Percentiles rank a stretch among this genome's conserved stretches.
These are phyloP conservation scores for Norana najaformis DNA, from an alignment of 2,888 invertebrate species.

Conservation along the genomic window DNA sequence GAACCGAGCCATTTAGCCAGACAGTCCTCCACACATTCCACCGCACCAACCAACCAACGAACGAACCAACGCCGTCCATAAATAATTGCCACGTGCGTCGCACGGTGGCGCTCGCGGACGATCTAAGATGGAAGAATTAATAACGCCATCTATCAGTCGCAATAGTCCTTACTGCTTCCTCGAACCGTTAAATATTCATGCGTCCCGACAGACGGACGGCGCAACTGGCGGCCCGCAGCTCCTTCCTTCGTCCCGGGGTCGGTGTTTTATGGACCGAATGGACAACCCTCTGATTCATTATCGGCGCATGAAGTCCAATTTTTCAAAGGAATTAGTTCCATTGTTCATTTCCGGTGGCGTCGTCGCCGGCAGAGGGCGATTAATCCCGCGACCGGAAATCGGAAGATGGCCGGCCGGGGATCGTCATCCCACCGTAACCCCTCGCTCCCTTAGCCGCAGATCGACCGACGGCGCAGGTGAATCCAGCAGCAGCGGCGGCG, in stretches of 20 bases:
- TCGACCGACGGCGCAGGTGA: not conserved
- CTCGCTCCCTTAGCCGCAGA: too few relatives aligned
- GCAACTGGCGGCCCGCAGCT: not conserved
- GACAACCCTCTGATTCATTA: constrained; percentile 7
- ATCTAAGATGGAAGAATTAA: constrained; percentile 13
- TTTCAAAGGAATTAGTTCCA: constrained; percentile 13
- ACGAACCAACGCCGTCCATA: not conserved
- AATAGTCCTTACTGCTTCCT: not conserved
- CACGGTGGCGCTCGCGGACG: not conserved
- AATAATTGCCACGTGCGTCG: not conserved
- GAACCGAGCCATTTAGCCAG: not conserved
- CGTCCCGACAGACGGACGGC: not conserved
- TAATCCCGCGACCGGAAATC: constrained; percentile 2
- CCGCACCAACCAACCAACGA: not conserved
- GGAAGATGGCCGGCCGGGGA: constrained; percentile 13
- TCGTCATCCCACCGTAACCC: not conserved
- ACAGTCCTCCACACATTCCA: too few relatives aligned
- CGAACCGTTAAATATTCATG: not conserved
- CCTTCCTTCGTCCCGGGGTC: not conserved
- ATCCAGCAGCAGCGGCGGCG: not conserved
- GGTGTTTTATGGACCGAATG: constrained; percentile 7
- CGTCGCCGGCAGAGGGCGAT: not conserved
- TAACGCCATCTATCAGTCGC: constrained; percentile 5
- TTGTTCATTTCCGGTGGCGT: constrained; percentile 1
- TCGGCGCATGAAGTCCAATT: constrained; percentile 7